These are phyloP conservation scores for Papilio elwesi DNA, from an alignment of 2,888 invertebrate species.

Conservation along the genomic window DNA sequence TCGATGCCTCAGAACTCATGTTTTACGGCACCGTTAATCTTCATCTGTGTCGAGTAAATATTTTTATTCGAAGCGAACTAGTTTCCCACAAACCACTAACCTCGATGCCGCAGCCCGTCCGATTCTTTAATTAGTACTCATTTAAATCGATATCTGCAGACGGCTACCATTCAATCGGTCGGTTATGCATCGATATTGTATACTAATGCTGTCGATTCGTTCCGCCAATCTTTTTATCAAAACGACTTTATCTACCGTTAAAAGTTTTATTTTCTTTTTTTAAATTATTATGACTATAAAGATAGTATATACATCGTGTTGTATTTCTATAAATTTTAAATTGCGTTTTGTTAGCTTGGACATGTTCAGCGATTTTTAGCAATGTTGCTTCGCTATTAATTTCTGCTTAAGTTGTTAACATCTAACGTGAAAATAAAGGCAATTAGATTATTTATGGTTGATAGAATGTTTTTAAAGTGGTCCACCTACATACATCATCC, in stretches of 20 bases:
- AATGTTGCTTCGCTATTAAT: neutral
- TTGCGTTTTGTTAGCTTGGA: neutral
- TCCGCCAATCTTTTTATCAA: constrained; percentile 22
- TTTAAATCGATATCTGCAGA: constrained; percentile 37
- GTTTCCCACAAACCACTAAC: constrained; percentile 63
- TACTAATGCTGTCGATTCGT: constrained; percentile 30
- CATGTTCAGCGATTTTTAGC: neutral
- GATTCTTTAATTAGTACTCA: constrained; percentile 50
- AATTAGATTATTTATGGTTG: constrained; percentile 13
- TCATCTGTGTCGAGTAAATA: constrained; percentile 60
- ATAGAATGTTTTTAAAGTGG: constrained; percentile 5
- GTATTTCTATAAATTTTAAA: neutral
- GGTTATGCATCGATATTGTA: constrained; percentile 45
- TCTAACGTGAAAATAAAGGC: neutral
- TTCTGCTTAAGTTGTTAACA: neutral
- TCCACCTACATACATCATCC: constrained; percentile 26
- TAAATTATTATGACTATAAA: constrained; percentile 21
- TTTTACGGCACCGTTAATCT: constrained; percentile 58
- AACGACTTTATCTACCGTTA: constrained; percentile 25
- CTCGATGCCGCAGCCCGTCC: constrained; percentile 55
- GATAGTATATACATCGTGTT: neutral
- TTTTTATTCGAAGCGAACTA: constrained; percentile 61
- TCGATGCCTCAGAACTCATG: constrained; percentile 44
- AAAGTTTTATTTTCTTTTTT: constrained; percentile 25
- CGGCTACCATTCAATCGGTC: constrained; percentile 47